Conservation (phyloP, 2,797 vertebrate genomes). For the Trachurus trachurus region DNA sequence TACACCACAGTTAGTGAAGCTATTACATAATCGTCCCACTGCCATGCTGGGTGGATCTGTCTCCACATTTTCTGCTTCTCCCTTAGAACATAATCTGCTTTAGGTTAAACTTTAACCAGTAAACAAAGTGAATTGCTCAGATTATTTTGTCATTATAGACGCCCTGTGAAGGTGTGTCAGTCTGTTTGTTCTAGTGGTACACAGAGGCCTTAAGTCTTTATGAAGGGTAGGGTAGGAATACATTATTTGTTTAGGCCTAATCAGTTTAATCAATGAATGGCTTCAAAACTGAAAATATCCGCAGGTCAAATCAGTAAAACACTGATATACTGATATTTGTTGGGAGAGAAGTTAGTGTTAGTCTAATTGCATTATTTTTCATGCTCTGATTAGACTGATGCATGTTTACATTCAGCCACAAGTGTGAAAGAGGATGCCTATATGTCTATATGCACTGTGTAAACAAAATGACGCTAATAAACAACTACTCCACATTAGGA, state of each 20-base stretch:
- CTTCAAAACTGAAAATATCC: too few species aligned
- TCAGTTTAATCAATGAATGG: too few species aligned
- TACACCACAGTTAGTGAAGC: conserved; percentile 29
- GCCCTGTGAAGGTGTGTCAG: neutral
- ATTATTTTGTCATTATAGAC: neutral
- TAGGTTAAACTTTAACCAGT: conserved; percentile 23
- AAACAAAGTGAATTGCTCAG: neutral
- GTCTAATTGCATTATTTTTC: too few species aligned
- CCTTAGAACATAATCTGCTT: conserved; percentile 4
- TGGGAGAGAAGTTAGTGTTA: neutral
- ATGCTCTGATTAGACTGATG: neutral
- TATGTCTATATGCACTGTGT: neutral
- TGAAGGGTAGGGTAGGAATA: neutral
- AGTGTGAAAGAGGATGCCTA: neutral
- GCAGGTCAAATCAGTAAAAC: neutral
- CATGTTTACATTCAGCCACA: neutral
- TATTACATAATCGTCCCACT: conserved; percentile 52
- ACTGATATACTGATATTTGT: neutral
- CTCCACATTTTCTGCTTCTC: conserved; percentile 22
- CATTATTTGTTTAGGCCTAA: too few species aligned
- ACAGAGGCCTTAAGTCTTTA: neutral
- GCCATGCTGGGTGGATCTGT: conserved; percentile 17
- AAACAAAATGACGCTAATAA: conserved; percentile 19
- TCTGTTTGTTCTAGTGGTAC: neutral
- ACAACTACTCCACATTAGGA: conserved; percentile 12